These are phyloP conservation scores for Stomatorhinus ivindoensis DNA, from an alignment of 2,113 vertebrate species.

Conservation along the genomic window DNA sequence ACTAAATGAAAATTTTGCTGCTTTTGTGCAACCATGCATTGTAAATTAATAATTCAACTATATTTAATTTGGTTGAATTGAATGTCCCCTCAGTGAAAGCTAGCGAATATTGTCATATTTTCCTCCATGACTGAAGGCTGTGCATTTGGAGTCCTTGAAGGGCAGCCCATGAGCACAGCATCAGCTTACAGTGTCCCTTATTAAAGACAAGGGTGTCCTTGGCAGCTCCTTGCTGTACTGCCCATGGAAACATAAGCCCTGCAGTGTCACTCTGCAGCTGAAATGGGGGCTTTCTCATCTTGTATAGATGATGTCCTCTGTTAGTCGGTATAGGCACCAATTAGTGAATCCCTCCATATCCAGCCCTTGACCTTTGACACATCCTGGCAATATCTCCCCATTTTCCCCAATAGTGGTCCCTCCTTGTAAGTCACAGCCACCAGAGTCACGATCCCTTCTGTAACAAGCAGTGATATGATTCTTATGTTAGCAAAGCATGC, in stretches of 20 bases:
- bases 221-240: slow-evolving; percentile 41
- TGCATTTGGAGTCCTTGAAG: slow-evolving; percentile 43
- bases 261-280: not conserved
- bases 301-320: not conserved
- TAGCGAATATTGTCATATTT: not conserved
- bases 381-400: not conserved
- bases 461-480: not conserved
- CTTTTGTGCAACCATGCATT: not conserved
- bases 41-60: not conserved
- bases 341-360: not conserved
- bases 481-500: not conserved
- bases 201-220: slow-evolving; percentile 39
- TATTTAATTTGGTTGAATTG: not conserved
- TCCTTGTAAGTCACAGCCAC: not conserved
- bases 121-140: slow-evolving; percentile 28
- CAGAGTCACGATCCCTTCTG: not conserved
- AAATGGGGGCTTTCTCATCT: not conserved
- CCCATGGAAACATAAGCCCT: slow-evolving; percentile 21
- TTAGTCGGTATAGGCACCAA: not conserved
- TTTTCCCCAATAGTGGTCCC: not conserved
- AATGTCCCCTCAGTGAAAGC: not conserved
- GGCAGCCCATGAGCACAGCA: slow-evolving; percentile 10
- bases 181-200: slow-evolving; percentile 12
- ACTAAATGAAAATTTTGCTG: not conserved
- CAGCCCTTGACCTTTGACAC: not conserved